phyloP scores from a whole-genome alignment of 2,113 vertebrate species.

The Calidris pygmaea region DNA sequence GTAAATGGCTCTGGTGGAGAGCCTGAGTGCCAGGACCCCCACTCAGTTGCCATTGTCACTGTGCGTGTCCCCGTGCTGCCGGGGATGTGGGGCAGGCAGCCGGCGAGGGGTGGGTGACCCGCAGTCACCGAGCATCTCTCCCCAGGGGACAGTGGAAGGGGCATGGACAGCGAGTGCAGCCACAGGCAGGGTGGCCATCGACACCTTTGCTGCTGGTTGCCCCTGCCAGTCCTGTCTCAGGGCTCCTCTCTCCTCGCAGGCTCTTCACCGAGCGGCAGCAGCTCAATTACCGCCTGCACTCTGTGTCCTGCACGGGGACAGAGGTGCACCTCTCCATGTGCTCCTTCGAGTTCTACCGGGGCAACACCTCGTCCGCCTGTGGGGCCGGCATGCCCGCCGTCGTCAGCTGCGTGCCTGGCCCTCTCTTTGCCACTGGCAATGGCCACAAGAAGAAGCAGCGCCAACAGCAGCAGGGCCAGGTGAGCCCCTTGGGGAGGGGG shows the following conservation, averaged over 20 bases:
- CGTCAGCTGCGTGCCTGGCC: slow-evolving; percentile 88
- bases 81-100: background rate
- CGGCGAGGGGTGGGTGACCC: background rate
- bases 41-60: background rate
- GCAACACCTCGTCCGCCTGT: slow-evolving; percentile 79
- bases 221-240: background rate
- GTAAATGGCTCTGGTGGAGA: slow-evolving; percentile 76
- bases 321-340: slow-evolving; percentile 93
- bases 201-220: background rate
- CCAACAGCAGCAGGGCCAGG: slow-evolving; percentile 70
- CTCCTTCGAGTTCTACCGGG: slow-evolving; percentile 83
- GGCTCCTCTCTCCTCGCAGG: slow-evolving; percentile 66
- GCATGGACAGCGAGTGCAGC: fast-evolving
- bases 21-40: background rate
- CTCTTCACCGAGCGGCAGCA: slow-evolving; percentile 85
- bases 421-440: slow-evolving; percentile 70
- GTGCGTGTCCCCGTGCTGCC: fast-evolving
- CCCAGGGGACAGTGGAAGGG: background rate
- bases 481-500: background rate
- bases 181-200: background rate
- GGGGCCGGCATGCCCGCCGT: slow-evolving; percentile 79
- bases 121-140: background rate
- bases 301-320: slow-evolving; percentile 85
- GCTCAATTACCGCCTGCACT: slow-evolving; percentile 83
- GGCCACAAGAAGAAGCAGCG: slow-evolving; percentile 82